These are phyloP conservation scores for Chalcis sispes DNA, from an alignment of 2,888 invertebrate species.

Conservation along the genomic window DNA sequence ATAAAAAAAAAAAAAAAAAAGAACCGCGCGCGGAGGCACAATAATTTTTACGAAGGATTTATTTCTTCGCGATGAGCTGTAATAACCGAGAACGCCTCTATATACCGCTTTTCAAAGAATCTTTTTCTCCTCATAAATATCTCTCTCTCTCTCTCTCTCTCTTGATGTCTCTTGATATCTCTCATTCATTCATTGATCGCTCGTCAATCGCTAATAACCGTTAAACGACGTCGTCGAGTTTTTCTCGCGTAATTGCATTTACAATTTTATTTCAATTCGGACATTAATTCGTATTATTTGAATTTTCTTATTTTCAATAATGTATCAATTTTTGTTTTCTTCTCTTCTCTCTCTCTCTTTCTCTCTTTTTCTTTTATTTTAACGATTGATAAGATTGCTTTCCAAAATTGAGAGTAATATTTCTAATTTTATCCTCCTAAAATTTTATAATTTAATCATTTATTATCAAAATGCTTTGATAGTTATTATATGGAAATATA, in stretches of 20 bases:
- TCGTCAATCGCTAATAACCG: conserved; percentile 45
- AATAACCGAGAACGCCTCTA: conserved; percentile 44
- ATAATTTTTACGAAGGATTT: conserved; percentile 52
- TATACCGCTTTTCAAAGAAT: too few relatives aligned
- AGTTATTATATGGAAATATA: too few relatives aligned
- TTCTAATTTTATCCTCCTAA: too few relatives aligned
- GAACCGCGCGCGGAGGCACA: conserved; percentile 30
- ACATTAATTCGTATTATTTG: not conserved
- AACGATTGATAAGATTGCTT: too few relatives aligned
- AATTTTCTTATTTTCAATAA: not conserved
- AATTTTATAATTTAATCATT: too few relatives aligned
- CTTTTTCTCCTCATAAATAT: too few relatives aligned
- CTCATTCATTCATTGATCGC: conserved; percentile 34
- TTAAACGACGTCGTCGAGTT: conserved; percentile 35
- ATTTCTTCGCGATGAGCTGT: conserved; percentile 49
- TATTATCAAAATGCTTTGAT: too few relatives aligned
- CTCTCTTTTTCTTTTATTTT: too few relatives aligned
- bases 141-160: not conserved
- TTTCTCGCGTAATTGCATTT: conserved; percentile 33
- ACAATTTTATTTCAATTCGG: not conserved
- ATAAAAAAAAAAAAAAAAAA: too few relatives aligned
- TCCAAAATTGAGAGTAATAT: too few relatives aligned
- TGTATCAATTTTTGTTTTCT: too few relatives aligned
- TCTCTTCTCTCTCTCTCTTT: too few relatives aligned
- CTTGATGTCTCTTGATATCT: not conserved